Evolutionary conservation across 2,888 invertebrate species (phyloP), one percentile per base, ranked within the genome.

Genomic region (Athripsodes cinereus): DNA sequence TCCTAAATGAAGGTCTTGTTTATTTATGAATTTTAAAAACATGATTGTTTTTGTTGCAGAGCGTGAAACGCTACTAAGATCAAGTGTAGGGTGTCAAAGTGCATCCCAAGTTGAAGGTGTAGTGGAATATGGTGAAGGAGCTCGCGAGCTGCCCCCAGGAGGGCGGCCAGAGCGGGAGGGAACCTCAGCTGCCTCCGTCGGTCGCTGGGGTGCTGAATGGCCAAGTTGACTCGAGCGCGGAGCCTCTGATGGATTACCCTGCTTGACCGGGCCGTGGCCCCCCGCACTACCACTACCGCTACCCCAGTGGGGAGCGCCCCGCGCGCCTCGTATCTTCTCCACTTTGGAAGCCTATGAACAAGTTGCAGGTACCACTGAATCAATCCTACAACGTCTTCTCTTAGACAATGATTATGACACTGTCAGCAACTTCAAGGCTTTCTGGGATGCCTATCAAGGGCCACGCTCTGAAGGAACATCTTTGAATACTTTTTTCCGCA

Each of bases 201-300:
- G 90, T 72, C 87, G 92, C 68, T 93, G 92, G 92, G 92, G 92
- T 76, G 86, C 88, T 80, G 92, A 93, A 79, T 94, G 93, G 94
- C 94, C 94, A 81, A 93, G 93, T 92, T 94, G 94, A 94, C 93
- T 94, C 93, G 88, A 85, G 83, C 78, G 79, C 78, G 72, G 74
- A 72, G 69, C 73, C 70, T 69, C 73, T 74, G 75, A 78, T 77
- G 70, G 67, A 66, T 68, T 66, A 71, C 68, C 73, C 71, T 67
- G 68, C 67, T 66, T 67, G 67, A 64, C 62, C 57, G 61, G 59
- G 61, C 59, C 59, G 66, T 63, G 66, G 68, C 68, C 79, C 72
- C 73, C 72, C 65, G 72, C 72, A 66, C 74, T 74, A 74, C 77
- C 68, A 61, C 74, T 77, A 48, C 75, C 75, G 68, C 73, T 74